Evolutionary conservation across 2,113 vertebrate genomes (phyloP).

Genomic region (Nannospalax galili): DNA sequence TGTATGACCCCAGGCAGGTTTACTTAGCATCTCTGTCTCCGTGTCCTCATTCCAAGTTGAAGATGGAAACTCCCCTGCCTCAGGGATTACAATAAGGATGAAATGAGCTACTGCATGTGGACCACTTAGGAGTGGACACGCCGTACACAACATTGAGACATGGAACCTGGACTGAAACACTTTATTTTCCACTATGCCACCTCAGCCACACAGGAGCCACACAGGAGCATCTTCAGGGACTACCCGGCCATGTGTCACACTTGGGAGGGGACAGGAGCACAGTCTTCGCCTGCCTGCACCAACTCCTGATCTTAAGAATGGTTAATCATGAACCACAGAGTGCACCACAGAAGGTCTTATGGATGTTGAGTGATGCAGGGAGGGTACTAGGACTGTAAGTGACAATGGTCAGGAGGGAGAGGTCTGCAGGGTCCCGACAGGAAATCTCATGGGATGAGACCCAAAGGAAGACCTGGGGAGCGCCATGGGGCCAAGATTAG

Average conservation of each 20-base stretch:
- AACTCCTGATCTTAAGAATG: background rate
- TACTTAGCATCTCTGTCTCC: background rate
- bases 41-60: background rate
- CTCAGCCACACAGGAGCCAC: too few relatives aligned
- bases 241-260: background rate
- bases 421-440: background rate
- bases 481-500: background rate
- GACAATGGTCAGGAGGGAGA: background rate
- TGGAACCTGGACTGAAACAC: background rate
- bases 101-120: background rate
- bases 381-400: background rate
- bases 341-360: background rate
- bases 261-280: rapidly evolving
- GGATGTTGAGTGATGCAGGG: background rate
- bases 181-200: background rate
- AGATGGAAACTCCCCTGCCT: background rate
- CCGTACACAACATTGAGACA: background rate
- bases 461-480: background rate
- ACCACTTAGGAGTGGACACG: background rate
- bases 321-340: background rate
- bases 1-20: background rate
- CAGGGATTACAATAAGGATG: background rate
- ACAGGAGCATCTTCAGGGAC: too few relatives aligned
- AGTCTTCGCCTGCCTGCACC: too few relatives aligned
- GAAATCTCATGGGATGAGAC: background rate